Base-by-base conservation (phyloP, 2,797 vertebrate genomes). In the Molossus molossus region DNA sequence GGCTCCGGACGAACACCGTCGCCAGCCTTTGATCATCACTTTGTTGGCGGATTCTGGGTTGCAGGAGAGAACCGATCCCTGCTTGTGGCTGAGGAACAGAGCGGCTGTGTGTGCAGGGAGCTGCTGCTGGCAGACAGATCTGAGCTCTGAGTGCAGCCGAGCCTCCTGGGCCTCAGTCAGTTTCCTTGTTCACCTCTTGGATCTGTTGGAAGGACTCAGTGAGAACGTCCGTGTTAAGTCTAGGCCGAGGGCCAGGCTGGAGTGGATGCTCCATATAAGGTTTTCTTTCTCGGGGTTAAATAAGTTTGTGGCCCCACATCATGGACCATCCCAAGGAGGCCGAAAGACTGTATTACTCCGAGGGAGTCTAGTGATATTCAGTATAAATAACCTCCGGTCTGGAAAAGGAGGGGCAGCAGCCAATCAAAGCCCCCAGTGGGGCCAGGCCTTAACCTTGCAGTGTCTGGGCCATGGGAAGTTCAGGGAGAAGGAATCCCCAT, bases 21-120 rank as follows among this genome's bases (percentile, higher is more conserved):
- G 48, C 75, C 21, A 6, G 25, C 75, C 91, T 97, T 82, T 96
- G 94, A 91, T 94, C 81, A 11, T 17, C 1, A 5, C 40, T 95
- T 87, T 76, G 7, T 89, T 62, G 92, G 69, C 3, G 4, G 62
- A 27, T 64, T 94, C 87, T 50, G 90, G 79, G n/a, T 86, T 76
- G 14, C 37, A 6, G 23, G 90, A 87, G 48, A 94, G 27, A 29
- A 33, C 50, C 45, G 82, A 50, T 17, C 58, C n/a, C 57, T 73
- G 20, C 73, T 95, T 48, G 13, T 4, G 3, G 20, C 23, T 55
- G 6, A 72, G 85, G 76, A 69, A 21, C 12, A 3, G 23, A 62
- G 48, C 62, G 21, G 11, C 70, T 8, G 0, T 53, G 23, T 27
- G 57, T 55, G 50, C 29, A 7, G 21, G 37, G 14, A 53, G 29